phyloP scores from a whole-genome alignment of 2,888 invertebrate species.

The Phytoseiulus persimilis region DNA sequence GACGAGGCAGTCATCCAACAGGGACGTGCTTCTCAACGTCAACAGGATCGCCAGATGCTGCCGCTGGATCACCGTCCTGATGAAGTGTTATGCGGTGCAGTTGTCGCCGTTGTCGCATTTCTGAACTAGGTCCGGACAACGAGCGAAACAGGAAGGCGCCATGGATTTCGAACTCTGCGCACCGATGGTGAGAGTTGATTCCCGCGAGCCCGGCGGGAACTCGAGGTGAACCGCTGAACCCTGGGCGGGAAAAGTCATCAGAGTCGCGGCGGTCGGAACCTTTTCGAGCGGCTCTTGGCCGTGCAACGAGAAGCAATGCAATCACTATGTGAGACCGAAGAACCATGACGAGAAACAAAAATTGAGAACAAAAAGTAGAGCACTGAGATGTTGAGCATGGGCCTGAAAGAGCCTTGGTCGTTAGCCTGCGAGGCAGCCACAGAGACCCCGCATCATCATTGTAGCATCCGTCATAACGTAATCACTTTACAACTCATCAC shows the following conservation, averaged over 20 bases:
- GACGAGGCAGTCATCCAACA: neutral
- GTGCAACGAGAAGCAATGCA: too few species aligned
- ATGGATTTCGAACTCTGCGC: too few species aligned
- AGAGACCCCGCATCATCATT: neutral
- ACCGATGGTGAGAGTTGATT: too few species aligned
- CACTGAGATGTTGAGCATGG: neutral
- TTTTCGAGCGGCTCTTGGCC: too few species aligned
- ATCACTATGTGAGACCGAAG: too few species aligned
- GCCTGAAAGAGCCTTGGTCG: neutral
- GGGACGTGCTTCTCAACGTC: neutral
- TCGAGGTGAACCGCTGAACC: too few species aligned
- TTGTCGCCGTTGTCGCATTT: neutral
- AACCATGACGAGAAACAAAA: too few species aligned
- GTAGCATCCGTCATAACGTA: neutral
- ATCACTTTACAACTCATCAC: neutral
- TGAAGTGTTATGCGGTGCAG: neutral
- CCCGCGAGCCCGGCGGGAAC: too few species aligned
- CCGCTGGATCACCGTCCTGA: neutral
- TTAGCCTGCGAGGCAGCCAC: neutral
- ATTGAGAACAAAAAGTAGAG: neutral
- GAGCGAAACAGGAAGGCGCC: too few species aligned
- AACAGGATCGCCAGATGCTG: constrained; percentile 5
- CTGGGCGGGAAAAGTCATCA: too few species aligned
- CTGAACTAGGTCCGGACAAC: too few species aligned
- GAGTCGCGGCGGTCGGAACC: too few species aligned